Conservation (phyloP, 2,113 vertebrate species). For the Pimephales promelas region DNA sequence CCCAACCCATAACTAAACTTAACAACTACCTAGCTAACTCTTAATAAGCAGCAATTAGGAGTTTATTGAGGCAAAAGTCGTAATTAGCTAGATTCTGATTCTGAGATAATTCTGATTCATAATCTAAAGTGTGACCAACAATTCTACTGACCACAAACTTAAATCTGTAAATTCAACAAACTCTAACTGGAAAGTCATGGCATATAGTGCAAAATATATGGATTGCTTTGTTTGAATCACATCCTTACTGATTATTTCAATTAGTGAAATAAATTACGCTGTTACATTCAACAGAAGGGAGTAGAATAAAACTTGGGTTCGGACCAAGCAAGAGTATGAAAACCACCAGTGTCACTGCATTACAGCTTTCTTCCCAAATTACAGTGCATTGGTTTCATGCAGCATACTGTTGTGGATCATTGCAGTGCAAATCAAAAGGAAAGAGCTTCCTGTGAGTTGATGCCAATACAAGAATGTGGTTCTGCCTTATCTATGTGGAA, state of each 20-base stretch:
- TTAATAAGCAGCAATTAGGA: no score
- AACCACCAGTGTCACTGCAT: neutral
- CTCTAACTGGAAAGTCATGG: neutral
- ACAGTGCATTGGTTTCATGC: constrained; percentile 11
- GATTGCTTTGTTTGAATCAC: neutral
- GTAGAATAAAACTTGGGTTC: neutral
- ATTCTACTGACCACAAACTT: neutral
- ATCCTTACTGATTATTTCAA: neutral
- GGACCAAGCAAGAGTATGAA: neutral
- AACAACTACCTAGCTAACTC: no score
- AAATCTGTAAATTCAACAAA: neutral
- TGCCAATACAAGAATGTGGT: constrained; percentile 2
- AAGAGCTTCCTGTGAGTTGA: neutral
- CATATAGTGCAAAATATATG: neutral
- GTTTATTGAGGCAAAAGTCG: no score
- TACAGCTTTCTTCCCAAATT: neutral
- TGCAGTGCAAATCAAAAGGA: constrained; percentile 15
- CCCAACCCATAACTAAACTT: no score
- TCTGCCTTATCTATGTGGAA: constrained; percentile 31
- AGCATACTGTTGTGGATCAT: neutral
- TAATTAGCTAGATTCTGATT: no score
- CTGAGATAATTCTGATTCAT: no score
- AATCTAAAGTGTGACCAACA: neutral
- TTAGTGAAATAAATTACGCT: neutral
- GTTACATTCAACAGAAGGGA: neutral